phyloP scores from a whole-genome alignment of 2,888 invertebrate species.

The Drosophila buzzatii region DNA sequence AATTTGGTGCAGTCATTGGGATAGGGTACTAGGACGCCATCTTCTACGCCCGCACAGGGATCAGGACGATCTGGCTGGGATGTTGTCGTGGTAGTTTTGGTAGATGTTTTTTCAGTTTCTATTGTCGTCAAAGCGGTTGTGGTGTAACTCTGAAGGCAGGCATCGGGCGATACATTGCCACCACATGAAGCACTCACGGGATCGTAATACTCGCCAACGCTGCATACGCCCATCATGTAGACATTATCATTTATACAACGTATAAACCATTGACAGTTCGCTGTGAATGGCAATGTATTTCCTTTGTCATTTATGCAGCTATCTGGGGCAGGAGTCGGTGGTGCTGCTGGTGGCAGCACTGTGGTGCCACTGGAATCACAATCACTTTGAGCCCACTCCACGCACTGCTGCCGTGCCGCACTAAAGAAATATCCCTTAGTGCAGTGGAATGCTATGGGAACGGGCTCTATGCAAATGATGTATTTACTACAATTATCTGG shows the following conservation, averaged over 20 bases:
- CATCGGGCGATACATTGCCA: constrained; percentile 38
- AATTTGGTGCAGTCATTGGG: constrained; percentile 63
- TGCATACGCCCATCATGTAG: constrained; percentile 86
- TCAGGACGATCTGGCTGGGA: constrained; percentile 29
- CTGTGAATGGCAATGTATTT: constrained; percentile 39
- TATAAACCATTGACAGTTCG: constrained; percentile 63
- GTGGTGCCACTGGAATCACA: constrained; percentile 79
- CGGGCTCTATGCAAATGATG: constrained; percentile 67
- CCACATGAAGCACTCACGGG: constrained; percentile 49
- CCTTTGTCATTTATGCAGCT: constrained; percentile 29
- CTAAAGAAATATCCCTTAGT: constrained; percentile 86
- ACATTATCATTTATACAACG: constrained; percentile 58
- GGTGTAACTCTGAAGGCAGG: constrained; percentile 34
- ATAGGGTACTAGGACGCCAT: constrained; percentile 54
- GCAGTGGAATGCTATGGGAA: constrained; percentile 86
- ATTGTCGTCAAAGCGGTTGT: neutral
- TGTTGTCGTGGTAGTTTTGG: constrained; percentile 15
- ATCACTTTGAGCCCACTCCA: constrained; percentile 64
- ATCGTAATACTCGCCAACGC: constrained; percentile 82
- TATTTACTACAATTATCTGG: constrained; percentile 75
- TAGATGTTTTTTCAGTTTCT: neutral
- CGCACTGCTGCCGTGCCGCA: constrained; percentile 60
- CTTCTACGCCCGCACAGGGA: constrained; percentile 40
- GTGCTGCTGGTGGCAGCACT: constrained; percentile 16
- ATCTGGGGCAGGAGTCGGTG: constrained; percentile 21